Evolutionary conservation across 2,113 vertebrate genomes (phyloP).

Genomic region (Pelmatolapia mariae): DNA sequence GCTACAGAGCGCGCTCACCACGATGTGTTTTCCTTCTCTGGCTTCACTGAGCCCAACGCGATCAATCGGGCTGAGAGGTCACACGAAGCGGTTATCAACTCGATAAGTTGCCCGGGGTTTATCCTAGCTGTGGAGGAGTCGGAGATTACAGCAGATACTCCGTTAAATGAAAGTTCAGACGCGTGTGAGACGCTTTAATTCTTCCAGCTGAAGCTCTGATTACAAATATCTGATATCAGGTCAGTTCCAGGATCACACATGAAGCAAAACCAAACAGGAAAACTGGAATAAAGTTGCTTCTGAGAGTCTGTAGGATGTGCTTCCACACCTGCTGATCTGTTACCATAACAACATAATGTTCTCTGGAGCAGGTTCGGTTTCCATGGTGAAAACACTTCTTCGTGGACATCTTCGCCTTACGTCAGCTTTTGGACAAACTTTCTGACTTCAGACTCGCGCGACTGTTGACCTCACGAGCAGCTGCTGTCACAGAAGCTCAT

Average conservation of each 20-base stretch:
- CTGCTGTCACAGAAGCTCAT: neutral
- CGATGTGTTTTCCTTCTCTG: neutral
- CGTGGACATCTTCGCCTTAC: accelerated
- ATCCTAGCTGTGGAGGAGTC: neutral
- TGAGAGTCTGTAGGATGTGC: accelerated
- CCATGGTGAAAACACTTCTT: neutral
- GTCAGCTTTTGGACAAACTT: neutral
- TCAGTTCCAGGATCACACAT: neutral
- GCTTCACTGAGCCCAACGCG: accelerated
- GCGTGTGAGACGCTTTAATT: accelerated
- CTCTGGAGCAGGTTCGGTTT: neutral
- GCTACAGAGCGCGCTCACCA: neutral
- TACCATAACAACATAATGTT: neutral
- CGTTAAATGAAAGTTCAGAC: neutral
- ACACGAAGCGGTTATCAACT: neutral
- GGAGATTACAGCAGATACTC: neutral
- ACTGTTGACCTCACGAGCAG: neutral
- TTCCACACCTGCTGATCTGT: neutral
- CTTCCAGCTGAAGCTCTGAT: neutral
- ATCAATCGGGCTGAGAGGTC: neutral
- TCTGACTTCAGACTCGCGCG: neutral
- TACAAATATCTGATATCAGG: neutral
- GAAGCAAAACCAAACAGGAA: neutral
- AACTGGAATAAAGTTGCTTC: neutral
- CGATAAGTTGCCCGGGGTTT: accelerated